Base-by-base conservation (phyloP, 2,888 invertebrate species). In the Graphium colonna region DNA sequence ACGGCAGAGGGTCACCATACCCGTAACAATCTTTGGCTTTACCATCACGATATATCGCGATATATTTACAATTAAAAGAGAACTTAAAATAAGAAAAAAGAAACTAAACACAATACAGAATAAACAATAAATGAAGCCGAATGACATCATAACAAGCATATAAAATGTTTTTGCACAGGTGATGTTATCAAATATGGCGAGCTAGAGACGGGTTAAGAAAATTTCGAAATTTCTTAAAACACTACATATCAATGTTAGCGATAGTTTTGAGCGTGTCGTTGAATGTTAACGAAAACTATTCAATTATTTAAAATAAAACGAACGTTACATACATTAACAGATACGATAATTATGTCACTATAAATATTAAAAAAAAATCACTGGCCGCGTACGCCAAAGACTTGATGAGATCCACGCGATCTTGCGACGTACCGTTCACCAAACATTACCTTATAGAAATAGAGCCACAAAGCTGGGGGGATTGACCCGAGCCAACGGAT, bases 1-100 rank as follows among this genome's bases (percentile, higher is more conserved):
- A 89, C 89, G 89, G 89, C 88, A 86, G 85, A 87, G 89, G 89
- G 89, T 87, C 89, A 89, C 89, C 89, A 76, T 89, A 89, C 89
- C 89, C 89, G 89, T 89, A 89, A 83, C 79, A 86, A 87, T 89
- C 89, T 89, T 89, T 89, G 89, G 89, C 88, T 89, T 89, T 82
- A 89, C 89, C 89, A 89, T 89, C 89, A 89, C 89, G 89, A 89
- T 78, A 83, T 75, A 69, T 89, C 88, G 88, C 88, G 88, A 89
- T 80, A 71, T 77, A 82, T 78, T 69, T 81, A 80, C 79, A 79
- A 60, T 73, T 74, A 70, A 64, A 71, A 68, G 63, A 69, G 70
- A 70, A 66, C 60, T 71, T 72, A 36, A 36, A 36, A 36, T 36
- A 21, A 21, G 21, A 75, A 63, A 71, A 68, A 62, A 74, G 70